Evolutionary conservation across 2,113 vertebrate genomes (phyloP).

Genomic region (Eretmochelys imbricata): DNA sequence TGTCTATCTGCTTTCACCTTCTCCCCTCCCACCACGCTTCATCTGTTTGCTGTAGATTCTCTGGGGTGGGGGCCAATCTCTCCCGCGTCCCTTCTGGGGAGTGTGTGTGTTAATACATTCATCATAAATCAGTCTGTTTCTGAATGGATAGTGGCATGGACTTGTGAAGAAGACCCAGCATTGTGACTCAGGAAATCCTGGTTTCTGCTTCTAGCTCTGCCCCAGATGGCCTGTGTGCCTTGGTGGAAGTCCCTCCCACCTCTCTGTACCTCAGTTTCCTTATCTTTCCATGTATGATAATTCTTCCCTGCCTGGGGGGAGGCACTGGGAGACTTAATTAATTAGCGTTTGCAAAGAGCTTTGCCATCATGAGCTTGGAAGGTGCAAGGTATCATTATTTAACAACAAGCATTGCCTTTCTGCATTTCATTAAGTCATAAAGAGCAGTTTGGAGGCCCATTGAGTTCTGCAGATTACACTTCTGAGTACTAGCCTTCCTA

Average conservation of each 20-base stretch:
- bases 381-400: neutral
- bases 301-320: neutral
- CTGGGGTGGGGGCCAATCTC: neutral
- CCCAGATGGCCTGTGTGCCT: neutral
- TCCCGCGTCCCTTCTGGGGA: neutral
- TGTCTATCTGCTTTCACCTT: neutral
- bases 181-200: neutral
- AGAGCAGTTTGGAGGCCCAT: neutral
- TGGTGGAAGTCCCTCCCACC: neutral
- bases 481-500: neutral
- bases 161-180: neutral
- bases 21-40: neutral
- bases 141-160: too few species aligned
- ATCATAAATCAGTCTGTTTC: too few species aligned
- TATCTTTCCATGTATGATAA: neutral
- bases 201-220: neutral
- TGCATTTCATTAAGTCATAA: neutral
- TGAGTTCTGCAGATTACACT: neutral
- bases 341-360: neutral
- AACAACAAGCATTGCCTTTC: neutral
- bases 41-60: neutral
- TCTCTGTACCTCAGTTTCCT: neutral
- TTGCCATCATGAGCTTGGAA: neutral
- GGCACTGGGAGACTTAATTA: neutral
- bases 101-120: too few species aligned